Base-by-base conservation (phyloP, 2,113 vertebrate genomes). In the Myxocyprinus asiaticus region DNA sequence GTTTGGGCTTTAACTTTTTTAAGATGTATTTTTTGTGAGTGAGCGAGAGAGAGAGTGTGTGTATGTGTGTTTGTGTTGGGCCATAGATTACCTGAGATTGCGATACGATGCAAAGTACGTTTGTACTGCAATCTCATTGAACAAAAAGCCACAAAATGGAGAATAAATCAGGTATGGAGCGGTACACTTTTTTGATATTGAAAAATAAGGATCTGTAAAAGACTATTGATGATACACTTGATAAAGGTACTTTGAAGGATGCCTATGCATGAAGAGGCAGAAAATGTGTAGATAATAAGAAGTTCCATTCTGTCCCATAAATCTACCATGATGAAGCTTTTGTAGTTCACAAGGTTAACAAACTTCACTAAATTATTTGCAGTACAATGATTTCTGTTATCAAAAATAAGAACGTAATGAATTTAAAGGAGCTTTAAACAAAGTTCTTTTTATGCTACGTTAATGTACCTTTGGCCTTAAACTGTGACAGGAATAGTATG, bases 401-500 rank as follows among this genome's bases (percentile, higher is more conserved):
- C 75, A 77, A 45, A 75, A 74, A 62, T 17, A 70, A 70, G 74
- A 66, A 78, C 70, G 4, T 65, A 33, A 33, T 33, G 22, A 33
- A 33, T 33, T 33, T 61, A 51, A 68, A 79, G 82, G 67, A 77
- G 44, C 64, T 53, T 12, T 15, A 56, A 61, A 61, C 58, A 67
- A 0, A 80, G 44, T 15, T 67, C 51, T 72, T 82, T 80, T 77
- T 9, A 65, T 47, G 67, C 85, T 77, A 78, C 64, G 82, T 82
- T 80, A 3, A 85, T 61, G 81, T 81, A 85, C 81, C 50, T 83
- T 82, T 83, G 86, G 88, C 89, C 89, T 90, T 90, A 89, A 89
- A 88, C 78, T 82, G 85, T 83, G 87, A 84, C 53, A 76, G 72
- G 82, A 74, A 82, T 73, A 78, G 69, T 77, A 89, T 72, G 69